Evolutionary conservation across 1,140 invertebrate genomes (phyloP).

Genomic region (Littorina saxatilis): DNA sequence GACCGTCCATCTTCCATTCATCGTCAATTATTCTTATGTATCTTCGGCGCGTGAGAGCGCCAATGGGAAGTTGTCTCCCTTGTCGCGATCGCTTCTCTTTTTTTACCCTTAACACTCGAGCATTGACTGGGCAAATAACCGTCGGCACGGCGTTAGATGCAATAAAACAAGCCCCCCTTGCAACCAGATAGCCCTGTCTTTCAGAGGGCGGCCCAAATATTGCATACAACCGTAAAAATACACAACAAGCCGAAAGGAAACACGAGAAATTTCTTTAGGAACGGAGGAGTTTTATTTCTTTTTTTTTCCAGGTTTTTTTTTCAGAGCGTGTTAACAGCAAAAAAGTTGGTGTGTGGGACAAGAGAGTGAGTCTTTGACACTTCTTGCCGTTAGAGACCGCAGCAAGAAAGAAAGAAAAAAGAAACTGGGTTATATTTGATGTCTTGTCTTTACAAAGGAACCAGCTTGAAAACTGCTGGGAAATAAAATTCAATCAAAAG

Average conservation of each 20-base stretch:
- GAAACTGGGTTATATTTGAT: slow-evolving; percentile 7
- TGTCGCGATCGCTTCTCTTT: background rate
- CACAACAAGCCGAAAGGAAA: background rate
- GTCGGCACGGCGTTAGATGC: background rate
- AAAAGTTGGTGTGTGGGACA: too few species aligned
- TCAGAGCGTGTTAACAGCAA: too few species aligned
- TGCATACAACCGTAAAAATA: slow-evolving; percentile 7
- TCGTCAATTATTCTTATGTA: too few species aligned
- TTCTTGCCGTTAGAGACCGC: too few species aligned
- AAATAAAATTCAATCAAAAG: slow-evolving; percentile 21
- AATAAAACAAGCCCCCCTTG: background rate
- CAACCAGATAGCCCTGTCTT: background rate
- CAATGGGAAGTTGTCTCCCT: background rate
- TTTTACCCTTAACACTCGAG: background rate
- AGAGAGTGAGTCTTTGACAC: too few species aligned
- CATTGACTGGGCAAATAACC: background rate
- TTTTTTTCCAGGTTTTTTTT: too few species aligned
- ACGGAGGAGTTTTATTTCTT: too few species aligned
- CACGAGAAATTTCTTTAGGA: background rate
- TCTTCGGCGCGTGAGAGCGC: too few species aligned
- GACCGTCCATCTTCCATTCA: too few species aligned
- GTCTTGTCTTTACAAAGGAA: background rate
- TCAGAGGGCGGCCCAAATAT: background rate
- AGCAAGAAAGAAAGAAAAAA: too few species aligned
- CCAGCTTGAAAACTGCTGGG: background rate